Base-by-base conservation (phyloP, 2,888 invertebrate species). In the Belgica antarctica region DNA sequence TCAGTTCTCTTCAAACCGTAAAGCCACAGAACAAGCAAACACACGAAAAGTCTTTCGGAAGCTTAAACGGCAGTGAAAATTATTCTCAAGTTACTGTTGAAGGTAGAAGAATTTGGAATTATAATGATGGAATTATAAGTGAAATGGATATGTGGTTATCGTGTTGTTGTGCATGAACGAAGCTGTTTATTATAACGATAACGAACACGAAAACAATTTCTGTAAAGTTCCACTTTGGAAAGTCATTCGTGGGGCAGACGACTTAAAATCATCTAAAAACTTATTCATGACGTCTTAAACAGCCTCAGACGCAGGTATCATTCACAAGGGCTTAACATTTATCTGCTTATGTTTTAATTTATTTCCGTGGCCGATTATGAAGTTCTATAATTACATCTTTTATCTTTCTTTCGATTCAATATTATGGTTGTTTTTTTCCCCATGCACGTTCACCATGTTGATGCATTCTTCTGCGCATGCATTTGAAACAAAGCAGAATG, bases 351-450 rank as follows among this genome's bases (percentile, higher is more conserved):
- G 41, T 41, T 41, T 41, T n/a, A 41, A 41, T 41, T n/a, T n/a
- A n/a, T n/a, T n/a, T 41, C 41, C 41, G 41, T 41, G 4, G 12
- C 15, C 10, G 41, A 41, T 63, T 63, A 36, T 63, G 41, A 36
- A 63, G 63, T 63, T 34, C 41, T 63, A 63, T 63, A 63, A 63
- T 63, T 63, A 63, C 27, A 63, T 46, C n/a, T 12, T 15, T 41
- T 41, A n/a, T 41, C 12, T 41, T 10, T 12, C 4, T 41, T 41
- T 2, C 41, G n/a, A 41, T 41, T 41, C 41, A 41, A 41, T 41
- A 41, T 10, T 41, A 41, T 41, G 41, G 15, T 41, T 41, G 12
- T 2, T 41, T 41, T 41, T 15, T 10, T 41, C 41, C 3, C 15
- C 41, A n/a, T 41, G n/a, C n/a, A n/a, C 41, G 41, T n/a, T 41